These are phyloP conservation scores for Sternotherus odoratus DNA, from an alignment of 2,797 vertebrate species.

Conservation along the genomic window DNA sequence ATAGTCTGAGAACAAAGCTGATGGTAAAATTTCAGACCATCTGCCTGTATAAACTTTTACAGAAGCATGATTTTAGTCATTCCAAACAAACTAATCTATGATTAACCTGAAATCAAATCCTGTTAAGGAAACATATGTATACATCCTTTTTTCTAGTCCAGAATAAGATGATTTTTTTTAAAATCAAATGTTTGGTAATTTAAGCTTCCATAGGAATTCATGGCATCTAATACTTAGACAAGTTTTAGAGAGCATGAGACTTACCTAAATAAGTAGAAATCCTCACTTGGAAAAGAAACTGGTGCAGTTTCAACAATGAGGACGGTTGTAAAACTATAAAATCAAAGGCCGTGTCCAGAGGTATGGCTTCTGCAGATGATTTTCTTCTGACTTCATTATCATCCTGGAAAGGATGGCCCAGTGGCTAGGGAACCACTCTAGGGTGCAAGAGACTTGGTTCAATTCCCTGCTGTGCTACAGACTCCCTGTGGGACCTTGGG, in stretches of 20 bases:
- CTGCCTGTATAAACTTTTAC: constrained; percentile 9
- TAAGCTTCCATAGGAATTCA: constrained; percentile 15
- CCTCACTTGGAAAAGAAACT: background rate
- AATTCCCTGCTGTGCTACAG: background rate
- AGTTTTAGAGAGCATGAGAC: constrained; percentile 23
- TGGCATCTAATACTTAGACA: constrained; percentile 32
- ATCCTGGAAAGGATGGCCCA: constrained; percentile 25
- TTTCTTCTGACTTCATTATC: constrained; percentile 36
- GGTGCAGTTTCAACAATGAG: constrained; percentile 24
- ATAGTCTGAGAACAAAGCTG: background rate
- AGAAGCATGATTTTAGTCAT: background rate
- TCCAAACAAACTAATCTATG: background rate
- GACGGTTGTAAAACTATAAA: constrained; percentile 21
- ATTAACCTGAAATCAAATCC: constrained; percentile 13
- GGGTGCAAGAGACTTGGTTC: constrained; percentile 38
- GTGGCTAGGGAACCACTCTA: constrained; percentile 3
- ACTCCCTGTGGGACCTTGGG: background rate
- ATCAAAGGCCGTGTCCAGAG: background rate
- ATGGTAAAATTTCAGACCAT: constrained; percentile 29
- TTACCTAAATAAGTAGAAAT: constrained; percentile 30
- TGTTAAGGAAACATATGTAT: constrained; percentile 9
- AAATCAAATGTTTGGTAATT: background rate
- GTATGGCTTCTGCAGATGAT: background rate
- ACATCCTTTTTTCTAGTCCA: background rate
- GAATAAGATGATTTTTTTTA: background rate